Conservation (phyloP, 2,888 invertebrate genomes). For the Torymus texanus region DNA sequence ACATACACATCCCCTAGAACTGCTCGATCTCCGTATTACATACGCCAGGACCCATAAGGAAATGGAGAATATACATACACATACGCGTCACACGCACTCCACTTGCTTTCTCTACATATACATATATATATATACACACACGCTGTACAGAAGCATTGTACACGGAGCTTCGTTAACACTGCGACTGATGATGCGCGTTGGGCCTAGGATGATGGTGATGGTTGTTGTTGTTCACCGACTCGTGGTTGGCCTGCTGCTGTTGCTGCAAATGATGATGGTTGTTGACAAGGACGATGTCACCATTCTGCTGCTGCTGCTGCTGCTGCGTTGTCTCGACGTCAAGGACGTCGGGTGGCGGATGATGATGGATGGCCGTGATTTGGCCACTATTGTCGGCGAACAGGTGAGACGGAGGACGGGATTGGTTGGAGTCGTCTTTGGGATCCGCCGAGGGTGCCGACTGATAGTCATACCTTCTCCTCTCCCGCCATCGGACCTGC, state of each 20-base stretch:
- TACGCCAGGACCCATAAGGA: too few species aligned
- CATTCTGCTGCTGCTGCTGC: too few species aligned
- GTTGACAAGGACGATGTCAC: constrained; percentile 5
- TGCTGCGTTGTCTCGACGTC: constrained; percentile 46
- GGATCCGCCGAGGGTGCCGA: constrained; percentile 69
- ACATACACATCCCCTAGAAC: too few species aligned
- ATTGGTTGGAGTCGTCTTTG: constrained; percentile 63
- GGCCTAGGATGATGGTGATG: constrained; percentile 49
- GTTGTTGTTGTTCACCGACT: constrained; percentile 54
- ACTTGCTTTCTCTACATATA: too few species aligned
- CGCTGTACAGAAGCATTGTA: too few species aligned
- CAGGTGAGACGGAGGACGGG: too few species aligned
- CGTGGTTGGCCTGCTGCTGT: constrained; percentile 58
- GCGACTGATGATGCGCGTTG: constrained; percentile 61
- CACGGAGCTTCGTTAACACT: constrained; percentile 65
- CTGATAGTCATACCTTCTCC: constrained; percentile 88
- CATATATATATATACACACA: too few species aligned
- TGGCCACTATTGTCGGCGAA: constrained; percentile 24
- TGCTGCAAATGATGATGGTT: neutral
- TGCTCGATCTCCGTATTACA: too few species aligned
- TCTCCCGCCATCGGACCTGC: constrained; percentile 83
- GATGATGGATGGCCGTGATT: constrained; percentile 43
- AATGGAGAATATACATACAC: too few species aligned
- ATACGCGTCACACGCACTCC: too few species aligned
- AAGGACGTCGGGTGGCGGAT: constrained; percentile 1